Evolutionary conservation across 2,113 vertebrate genomes (phyloP), one percentile per base, ranked within the genome.

Genomic region (Carassius gibelio): DNA sequence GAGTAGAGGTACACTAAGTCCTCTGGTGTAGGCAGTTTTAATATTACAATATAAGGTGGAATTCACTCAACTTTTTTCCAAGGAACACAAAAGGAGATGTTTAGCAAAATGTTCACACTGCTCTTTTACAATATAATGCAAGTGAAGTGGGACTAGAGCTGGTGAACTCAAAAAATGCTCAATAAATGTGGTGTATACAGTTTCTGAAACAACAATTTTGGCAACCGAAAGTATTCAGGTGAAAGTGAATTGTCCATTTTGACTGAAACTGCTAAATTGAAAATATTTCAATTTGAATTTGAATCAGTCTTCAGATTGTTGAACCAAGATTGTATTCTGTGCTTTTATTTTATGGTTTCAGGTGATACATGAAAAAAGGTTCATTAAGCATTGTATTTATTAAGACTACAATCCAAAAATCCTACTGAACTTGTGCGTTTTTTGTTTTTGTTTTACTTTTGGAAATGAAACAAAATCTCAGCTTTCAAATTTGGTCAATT

Each of bases 61-160:
- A 8, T 11, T 71, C 17, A 21, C 36, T 9, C 17, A 9, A 9
- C 34, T 71, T 74, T 45, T 5, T 23, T 23, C 42, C 3, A 6
- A 48, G 42, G 21, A 74, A 23, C 5, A 74, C 71, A 74, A 74
- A 71, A 71, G 8, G 42, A 42, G 19, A 45, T 23, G 71, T 45
- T 74, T 74, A 14, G 21, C 38, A 74, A 45, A 50, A 75, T 75
- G 72, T 50, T 50, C 42, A 8, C 72, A 50, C 72, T 75, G 72
- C 3, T 66, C 72, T 75, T 23, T 48, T 75, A 48, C 10, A 23
- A 14, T 26, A 14, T n/a, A 75, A 23, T 75, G 42, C 48, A 71
- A 11, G 34, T 71, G 34, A 71, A 38, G 21, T 45, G 38, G 4
- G 9, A 4, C 17, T 5, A 38, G 71, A 74, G 19, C 38, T 13